A percentile compares a stretch with the other conserved stretches of the same genome.
phyloP scores from a whole-genome alignment of 2,888 invertebrate species.

The Teleogryllus oceanicus region DNA sequence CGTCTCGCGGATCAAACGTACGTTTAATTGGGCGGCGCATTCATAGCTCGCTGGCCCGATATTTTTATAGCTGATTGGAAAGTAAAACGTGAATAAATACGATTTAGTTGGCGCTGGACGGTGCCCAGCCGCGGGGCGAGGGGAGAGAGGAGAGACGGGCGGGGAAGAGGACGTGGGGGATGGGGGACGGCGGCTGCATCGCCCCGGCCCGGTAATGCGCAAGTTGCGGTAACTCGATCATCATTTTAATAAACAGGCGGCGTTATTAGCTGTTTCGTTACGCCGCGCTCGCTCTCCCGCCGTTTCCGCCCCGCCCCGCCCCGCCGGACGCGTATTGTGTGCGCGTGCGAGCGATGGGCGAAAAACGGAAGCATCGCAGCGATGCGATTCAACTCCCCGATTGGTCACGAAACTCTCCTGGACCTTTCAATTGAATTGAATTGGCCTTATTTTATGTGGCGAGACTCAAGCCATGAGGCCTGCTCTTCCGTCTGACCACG shows the following conservation, averaged over 20 bases:
- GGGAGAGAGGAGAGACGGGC: neutral
- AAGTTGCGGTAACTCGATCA: constrained; percentile 1
- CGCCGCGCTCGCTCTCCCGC: neutral
- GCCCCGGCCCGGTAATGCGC: neutral
- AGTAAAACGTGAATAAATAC: constrained; percentile 18
- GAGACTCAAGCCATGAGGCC: too few species aligned
- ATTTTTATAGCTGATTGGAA: constrained; percentile 11
- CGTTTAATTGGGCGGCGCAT: constrained; percentile 18
- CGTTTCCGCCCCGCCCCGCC: too few species aligned
- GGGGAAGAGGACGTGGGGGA: neutral
- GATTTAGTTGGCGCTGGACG: neutral
- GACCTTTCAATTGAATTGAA: too few species aligned
- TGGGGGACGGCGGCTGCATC: neutral
- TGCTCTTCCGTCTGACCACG: too few species aligned
- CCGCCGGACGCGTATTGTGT: too few species aligned
- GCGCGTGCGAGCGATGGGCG: too few species aligned
- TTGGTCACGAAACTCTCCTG: too few species aligned
- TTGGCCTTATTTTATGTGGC: too few species aligned
- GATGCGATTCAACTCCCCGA: too few species aligned
- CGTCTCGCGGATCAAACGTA: constrained; percentile 18
- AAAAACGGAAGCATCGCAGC: too few species aligned
- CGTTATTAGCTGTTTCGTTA: neutral
- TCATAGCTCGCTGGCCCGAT: constrained; percentile 1
- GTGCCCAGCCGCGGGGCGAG: neutral
- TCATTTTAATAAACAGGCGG: neutral